Evolutionary conservation across 2,113 vertebrate genomes (phyloP).

Genomic region (Melanerpes aurifrons): DNA sequence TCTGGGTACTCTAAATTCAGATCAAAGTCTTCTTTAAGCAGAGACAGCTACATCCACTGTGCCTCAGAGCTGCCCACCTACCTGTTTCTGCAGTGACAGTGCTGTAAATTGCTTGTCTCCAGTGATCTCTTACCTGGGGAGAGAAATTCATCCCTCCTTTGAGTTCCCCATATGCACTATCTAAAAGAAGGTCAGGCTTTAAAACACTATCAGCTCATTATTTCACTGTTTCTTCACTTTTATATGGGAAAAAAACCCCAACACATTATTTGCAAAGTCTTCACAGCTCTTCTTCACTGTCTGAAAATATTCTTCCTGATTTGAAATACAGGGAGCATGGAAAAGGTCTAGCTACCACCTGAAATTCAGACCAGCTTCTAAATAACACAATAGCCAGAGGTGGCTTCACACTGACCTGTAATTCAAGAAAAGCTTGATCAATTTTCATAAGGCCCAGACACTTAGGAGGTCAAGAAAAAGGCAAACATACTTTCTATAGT

Average conservation of each 20-base stretch:
- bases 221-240: neutral
- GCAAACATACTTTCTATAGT: neutral
- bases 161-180: neutral
- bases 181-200: neutral
- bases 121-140: neutral
- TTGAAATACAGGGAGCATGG: neutral
- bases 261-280: neutral
- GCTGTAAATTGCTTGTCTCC: neutral
- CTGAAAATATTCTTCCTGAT: neutral
- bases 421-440: neutral
- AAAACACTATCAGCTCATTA: neutral
- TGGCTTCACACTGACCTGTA: neutral
- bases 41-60: fast-evolving
- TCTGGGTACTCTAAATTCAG: neutral
- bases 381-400: neutral
- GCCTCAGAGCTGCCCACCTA: neutral
- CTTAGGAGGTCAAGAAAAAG: neutral
- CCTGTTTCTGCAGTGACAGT: neutral
- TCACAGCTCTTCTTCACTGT: neutral
- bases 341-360: neutral
- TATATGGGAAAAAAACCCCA: neutral
- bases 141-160: neutral
- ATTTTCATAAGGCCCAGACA: neutral
- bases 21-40: neutral
- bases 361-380: conserved; percentile 17